These are phyloP conservation scores for Gasteruption jaculator DNA, from an alignment of 2,888 invertebrate genomes.

Conservation along the genomic window DNA sequence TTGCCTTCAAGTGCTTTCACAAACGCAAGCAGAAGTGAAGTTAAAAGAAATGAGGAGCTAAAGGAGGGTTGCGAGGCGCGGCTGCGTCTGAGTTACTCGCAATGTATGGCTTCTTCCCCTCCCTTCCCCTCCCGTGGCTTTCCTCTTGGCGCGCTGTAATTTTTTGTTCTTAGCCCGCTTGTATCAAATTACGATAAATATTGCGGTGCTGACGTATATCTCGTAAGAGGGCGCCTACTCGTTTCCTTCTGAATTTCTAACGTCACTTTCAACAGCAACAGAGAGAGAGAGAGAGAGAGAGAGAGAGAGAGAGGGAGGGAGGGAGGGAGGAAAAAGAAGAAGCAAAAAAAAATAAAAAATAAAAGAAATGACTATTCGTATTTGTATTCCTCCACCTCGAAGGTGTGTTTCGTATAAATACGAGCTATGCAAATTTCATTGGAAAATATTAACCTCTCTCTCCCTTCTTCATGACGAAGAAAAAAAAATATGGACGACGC, in stretches of 20 bases:
- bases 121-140: constrained; percentile 25
- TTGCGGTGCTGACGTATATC: constrained; percentile 39
- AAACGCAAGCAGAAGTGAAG: no score
- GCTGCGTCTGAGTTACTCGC: constrained; percentile 46
- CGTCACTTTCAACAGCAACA: constrained; percentile 9
- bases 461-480: no score
- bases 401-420: no score
- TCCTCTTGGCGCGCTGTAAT: constrained; percentile 28
- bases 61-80: constrained; percentile 35
- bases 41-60: constrained; percentile 20
- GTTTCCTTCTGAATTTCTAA: no score
- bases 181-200: constrained; percentile 49
- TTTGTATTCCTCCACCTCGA: background rate
- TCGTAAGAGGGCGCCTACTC: constrained; percentile 28
- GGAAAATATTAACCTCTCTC: no score
- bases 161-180: constrained; percentile 41
- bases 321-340: constrained; percentile 16
- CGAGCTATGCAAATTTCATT: no score
- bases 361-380: background rate
- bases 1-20: no score
- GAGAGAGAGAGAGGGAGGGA: background rate
- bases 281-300: background rate
- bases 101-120: constrained; percentile 41
- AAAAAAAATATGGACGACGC: no score
- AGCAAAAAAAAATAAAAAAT: constrained; percentile 12